Base-by-base conservation (phyloP, 1,140 invertebrate species). In the Musca domestica region DNA sequence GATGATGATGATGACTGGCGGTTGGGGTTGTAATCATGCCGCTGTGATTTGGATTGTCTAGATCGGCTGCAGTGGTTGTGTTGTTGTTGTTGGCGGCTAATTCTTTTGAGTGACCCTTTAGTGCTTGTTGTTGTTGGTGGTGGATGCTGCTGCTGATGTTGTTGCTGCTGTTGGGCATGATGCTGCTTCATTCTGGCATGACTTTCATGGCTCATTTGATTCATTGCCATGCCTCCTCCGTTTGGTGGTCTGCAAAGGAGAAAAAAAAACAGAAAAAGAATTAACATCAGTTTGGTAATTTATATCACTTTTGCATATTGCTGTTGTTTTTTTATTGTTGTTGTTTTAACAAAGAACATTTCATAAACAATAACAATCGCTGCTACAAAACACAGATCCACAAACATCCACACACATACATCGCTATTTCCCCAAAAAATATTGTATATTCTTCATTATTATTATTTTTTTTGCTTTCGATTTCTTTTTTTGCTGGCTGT, bases 111-210 rank as follows among this genome's bases (percentile, higher is more conserved):
- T 41, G 34, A 41, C 34, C 34, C 34, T 41, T 41, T 5, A 41
- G 34, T 2, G 34, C 4, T 41, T 41, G 34, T 41, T 41, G 34
- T 2, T 72, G 71, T 5, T 70, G 73, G 3, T 69, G 72, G 0
- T 71, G 73, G 2, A 19, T 46, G 72, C 14, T 67, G 71, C 3
- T 73, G 71, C 10, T 70, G 72, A 6, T 70, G 72, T 3, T 67
- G 74, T 0, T 74, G 76, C 0, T 78, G 77, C 2, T 78, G 76
- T 0, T 78, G 74, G 0, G 75, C 73, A 10, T 75, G 73, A 19
- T 79, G 77, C 25, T 79, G 77, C 67, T 81, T 81, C 73, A 81
- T 75, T 70, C 78, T 78, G 23, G 75, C 74, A 64, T 81, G 79
- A 25, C 73, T 77, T 66, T 81, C 79, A 47, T 78, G 79, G 54